phyloP scores from a whole-genome alignment of 53 echinoderm and acorn worm species.

The Arbacia lixula region DNA sequence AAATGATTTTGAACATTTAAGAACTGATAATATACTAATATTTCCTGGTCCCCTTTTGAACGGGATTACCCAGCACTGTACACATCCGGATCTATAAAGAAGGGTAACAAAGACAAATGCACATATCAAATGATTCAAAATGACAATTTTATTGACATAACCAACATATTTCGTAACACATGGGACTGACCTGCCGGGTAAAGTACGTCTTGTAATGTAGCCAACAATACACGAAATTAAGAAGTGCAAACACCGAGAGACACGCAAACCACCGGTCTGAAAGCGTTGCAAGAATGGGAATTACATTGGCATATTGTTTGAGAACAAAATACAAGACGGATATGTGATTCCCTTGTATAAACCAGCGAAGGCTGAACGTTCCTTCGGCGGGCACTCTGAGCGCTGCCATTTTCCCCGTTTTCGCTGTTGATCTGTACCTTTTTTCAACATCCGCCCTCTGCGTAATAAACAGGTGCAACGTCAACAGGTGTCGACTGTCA shows the following conservation, averaged over 20 bases:
- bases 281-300: conserved; percentile 47
- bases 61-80: too few species aligned
- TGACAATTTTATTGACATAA: not conserved
- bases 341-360: conserved; percentile 81
- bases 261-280: conserved; percentile 57
- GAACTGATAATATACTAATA: too few species aligned
- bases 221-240: conserved; percentile 81
- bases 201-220: conserved; percentile 74
- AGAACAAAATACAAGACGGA: conserved; percentile 68
- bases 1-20: not conserved
- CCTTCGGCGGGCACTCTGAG: conserved; percentile 75
- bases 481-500: too few species aligned
- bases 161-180: conserved; percentile 24
- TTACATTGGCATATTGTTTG: conserved; percentile 46
- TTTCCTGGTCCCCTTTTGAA: too few species aligned
- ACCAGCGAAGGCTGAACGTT: conserved; percentile 85
- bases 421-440: too few species aligned
- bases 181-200: conserved; percentile 76
- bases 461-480: too few species aligned
- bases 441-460: too few species aligned
- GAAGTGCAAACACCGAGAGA: conserved; percentile 67
- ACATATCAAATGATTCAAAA: too few species aligned
- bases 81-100: too few species aligned
- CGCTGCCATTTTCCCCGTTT: conserved; percentile 61
- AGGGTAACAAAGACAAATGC: too few species aligned